Evolutionary conservation across 2,113 vertebrate species (phyloP).

Genomic region (Potamarius usumacintae): DNA sequence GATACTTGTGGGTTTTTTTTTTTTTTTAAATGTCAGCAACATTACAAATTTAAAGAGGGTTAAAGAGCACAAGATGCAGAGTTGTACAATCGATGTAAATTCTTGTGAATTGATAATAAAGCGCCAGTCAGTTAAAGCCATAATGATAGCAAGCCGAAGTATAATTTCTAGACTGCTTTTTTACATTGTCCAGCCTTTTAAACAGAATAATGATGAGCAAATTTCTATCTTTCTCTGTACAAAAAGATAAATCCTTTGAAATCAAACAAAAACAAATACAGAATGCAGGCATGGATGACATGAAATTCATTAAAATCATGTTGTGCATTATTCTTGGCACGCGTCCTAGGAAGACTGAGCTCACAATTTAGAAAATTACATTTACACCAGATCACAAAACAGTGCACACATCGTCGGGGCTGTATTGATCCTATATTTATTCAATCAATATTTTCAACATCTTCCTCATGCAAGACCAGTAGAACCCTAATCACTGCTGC

Average conservation of each 20-base stretch:
- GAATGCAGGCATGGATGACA: not conserved
- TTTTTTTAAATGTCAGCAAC: not conserved
- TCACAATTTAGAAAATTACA: not conserved
- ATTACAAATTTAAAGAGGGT: conserved; percentile 12
- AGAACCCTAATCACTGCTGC: not conserved
- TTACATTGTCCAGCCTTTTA: not conserved
- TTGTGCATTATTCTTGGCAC: not conserved
- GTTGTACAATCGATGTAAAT: not conserved
- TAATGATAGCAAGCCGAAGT: not conserved
- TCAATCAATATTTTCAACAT: not conserved
- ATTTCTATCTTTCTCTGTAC: not conserved
- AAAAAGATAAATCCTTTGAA: not conserved
- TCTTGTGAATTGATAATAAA: conserved; percentile 32
- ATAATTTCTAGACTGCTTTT: not conserved
- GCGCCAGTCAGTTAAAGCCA: conserved; percentile 1
- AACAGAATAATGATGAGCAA: not conserved
- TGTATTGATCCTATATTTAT: not conserved
- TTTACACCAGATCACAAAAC: not conserved
- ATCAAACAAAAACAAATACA: not conserved
- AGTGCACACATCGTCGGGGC: not conserved
- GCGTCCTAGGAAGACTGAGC: not conserved
- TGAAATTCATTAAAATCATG: not conserved
- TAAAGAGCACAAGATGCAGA: conserved; percentile 21
- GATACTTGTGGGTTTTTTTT: not conserved
- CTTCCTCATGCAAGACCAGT: not conserved